Evolutionary conservation across 2,113 vertebrate species (phyloP).

Genomic region (Ceyx margarethae): DNA sequence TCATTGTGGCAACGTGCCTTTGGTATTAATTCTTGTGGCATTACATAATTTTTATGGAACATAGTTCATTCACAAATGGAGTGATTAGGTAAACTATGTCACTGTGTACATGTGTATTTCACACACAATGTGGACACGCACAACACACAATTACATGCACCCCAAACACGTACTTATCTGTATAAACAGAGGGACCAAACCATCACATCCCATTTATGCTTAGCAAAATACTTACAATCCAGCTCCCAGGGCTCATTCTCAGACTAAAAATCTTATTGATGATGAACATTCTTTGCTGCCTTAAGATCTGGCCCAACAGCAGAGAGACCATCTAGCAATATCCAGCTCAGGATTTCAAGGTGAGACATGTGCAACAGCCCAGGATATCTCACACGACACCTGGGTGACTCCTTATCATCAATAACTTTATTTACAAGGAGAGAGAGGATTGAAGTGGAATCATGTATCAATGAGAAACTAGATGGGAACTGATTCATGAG

Average conservation of each 20-base stretch:
- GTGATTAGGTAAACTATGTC: slow-evolving; percentile 25
- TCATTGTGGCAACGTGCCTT: slow-evolving; percentile 48
- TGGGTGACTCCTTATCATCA: not conserved
- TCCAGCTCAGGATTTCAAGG: not conserved
- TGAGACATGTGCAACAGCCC: not conserved
- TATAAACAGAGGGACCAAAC: not conserved
- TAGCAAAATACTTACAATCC: not conserved
- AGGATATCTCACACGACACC: not conserved
- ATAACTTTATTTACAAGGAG: not conserved
- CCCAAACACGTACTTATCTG: not conserved
- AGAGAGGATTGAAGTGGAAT: not conserved
- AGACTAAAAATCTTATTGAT: not conserved
- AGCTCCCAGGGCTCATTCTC: not conserved
- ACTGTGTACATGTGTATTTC: not conserved
- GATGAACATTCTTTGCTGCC: not conserved
- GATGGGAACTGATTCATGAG: not conserved
- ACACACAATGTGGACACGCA: not conserved
- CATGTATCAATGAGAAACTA: not conserved
- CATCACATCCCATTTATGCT: not conserved
- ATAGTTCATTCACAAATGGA: slow-evolving; percentile 42
- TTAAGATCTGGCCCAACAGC: not conserved
- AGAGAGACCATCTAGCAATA: not conserved
- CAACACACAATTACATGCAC: not conserved
- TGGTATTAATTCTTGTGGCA: slow-evolving; percentile 66
- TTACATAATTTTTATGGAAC: slow-evolving; percentile 40